Percentiles rank a stretch among this genome's conserved stretches.
phyloP scores from a whole-genome alignment of 2,888 invertebrate species.

The Plagiodera versicolora region DNA sequence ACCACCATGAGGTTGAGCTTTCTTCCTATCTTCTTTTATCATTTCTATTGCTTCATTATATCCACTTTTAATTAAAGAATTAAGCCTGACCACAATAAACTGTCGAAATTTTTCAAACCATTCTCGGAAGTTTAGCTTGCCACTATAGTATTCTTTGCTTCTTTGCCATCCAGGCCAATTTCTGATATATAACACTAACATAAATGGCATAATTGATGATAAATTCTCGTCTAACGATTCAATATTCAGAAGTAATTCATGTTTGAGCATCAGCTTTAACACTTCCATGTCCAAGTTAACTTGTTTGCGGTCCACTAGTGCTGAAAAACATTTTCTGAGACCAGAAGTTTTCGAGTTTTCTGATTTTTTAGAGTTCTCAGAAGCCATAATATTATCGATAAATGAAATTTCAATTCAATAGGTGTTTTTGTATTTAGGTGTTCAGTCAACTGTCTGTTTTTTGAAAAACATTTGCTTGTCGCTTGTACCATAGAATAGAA shows the following conservation, averaged over 20 bases:
- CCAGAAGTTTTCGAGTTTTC: constrained; percentile 22
- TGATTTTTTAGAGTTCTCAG: neutral
- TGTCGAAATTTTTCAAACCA: constrained; percentile 39
- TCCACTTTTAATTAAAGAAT: constrained; percentile 31
- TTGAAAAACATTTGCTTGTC: too few relatives aligned
- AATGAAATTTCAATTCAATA: too few relatives aligned
- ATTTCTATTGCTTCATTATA: constrained; percentile 26
- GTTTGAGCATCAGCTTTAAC: constrained; percentile 34
- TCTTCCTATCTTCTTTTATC: constrained; percentile 11
- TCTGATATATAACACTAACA: constrained; percentile 37
- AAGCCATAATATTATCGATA: neutral
- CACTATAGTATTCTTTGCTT: constrained; percentile 37
- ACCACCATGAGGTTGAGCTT: neutral
- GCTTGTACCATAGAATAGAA: too few relatives aligned
- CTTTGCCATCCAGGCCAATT: constrained; percentile 41
- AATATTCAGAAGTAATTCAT: constrained; percentile 33
- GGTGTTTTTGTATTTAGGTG: too few relatives aligned
- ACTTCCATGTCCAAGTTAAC: constrained; percentile 37
- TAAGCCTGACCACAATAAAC: constrained; percentile 34
- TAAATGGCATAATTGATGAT: constrained; percentile 30
- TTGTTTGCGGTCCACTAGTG: constrained; percentile 38
- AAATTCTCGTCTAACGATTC: constrained; percentile 29
- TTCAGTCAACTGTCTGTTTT: too few relatives aligned
- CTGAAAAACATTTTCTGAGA: constrained; percentile 37
- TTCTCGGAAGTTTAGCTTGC: constrained; percentile 34